Base-by-base conservation (phyloP, 2,113 vertebrate species). In the Polypterus bichir region DNA sequence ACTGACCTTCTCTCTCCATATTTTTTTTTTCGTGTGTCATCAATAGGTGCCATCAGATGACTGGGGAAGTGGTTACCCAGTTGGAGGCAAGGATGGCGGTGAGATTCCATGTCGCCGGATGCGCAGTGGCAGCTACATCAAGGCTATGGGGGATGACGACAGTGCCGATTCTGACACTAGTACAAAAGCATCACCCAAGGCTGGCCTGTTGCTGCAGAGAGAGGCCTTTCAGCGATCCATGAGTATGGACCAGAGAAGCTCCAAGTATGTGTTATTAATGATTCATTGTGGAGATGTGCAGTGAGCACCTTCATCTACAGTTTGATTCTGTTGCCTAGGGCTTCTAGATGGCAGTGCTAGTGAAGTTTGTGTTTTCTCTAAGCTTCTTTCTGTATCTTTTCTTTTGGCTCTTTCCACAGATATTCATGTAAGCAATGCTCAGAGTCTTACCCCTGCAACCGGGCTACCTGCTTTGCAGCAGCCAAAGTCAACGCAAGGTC, bases 81-180 rank as follows among this genome's bases (percentile, higher is more conserved):
- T 77, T 0, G 83, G 71, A 49, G 86, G 84, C 44, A 82, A 83
- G 48, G 63, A 69, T 3, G 91, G 89, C 0, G 93, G 93, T 44
- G 94, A 98, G 87, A 98, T 98, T 62, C 96, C 96, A 0, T 98
- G 96, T 72, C 86, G 96, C 9, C 84, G 96, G 64, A 98, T 98
- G 96, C 90, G 94, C 68, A 97, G 94, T 2, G 94, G 94, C 78
- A 98, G 96, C 87, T 98, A 98, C 83, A 97, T 98, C 82, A 98
- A 97, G 83, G 96, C 94, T 81, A 98, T 98, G 96, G 96, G 93
- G 0, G 96, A 98, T 0, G 94, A 98, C 44, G 94, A 98, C 81
- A 97, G 94, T 0, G 91, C 74, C 1, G 94, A 98, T 79, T 97
- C 96, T 0, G 96, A 98, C 1, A 76, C 87, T 78, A 97, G 92